These are phyloP conservation scores for Neria commutata DNA, from an alignment of 2,888 invertebrate genomes.

Conservation along the genomic window DNA sequence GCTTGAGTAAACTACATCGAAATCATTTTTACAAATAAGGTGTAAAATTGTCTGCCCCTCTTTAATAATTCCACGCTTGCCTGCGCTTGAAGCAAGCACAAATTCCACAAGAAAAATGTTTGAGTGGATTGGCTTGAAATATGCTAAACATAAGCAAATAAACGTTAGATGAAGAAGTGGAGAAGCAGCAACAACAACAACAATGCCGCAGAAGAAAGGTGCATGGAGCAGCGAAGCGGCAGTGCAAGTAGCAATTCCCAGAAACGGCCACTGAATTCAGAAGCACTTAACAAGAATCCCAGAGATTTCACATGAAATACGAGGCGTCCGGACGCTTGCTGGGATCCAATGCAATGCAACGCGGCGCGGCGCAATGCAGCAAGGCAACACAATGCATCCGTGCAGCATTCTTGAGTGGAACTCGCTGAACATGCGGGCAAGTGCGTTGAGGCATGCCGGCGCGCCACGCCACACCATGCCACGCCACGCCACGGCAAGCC, in stretches of 20 bases:
- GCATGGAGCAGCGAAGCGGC: not conserved
- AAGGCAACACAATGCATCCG: conserved; percentile 43
- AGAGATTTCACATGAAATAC: conserved; percentile 27
- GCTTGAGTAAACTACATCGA: too few relatives aligned
- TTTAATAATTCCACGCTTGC: too few relatives aligned
- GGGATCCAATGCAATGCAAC: not conserved
- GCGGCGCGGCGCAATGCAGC: not conserved
- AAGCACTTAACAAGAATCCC: conserved; percentile 32
- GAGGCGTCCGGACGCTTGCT: too few relatives aligned
- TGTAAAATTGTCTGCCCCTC: too few relatives aligned
- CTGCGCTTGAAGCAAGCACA: too few relatives aligned
- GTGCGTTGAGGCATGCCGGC: too few relatives aligned
- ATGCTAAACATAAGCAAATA: not conserved
- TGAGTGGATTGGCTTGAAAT: too few relatives aligned
- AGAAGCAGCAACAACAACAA: not conserved
- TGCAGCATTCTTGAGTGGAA: conserved; percentile 30
- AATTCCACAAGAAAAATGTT: not conserved
- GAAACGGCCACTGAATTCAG: conserved; percentile 12
- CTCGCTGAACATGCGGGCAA: conserved; percentile 33
- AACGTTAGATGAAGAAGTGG: not conserved
- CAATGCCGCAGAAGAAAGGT: not conserved
- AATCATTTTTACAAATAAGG: too few relatives aligned
- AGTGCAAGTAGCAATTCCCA: not conserved
- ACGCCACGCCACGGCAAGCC: too few relatives aligned
- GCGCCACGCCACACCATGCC: too few relatives aligned